Percentiles rank a stretch among this genome's conserved stretches.
These are phyloP conservation scores for Conus betulinus DNA, from an alignment of 1,140 invertebrate genomes.

Conservation along the genomic window DNA sequence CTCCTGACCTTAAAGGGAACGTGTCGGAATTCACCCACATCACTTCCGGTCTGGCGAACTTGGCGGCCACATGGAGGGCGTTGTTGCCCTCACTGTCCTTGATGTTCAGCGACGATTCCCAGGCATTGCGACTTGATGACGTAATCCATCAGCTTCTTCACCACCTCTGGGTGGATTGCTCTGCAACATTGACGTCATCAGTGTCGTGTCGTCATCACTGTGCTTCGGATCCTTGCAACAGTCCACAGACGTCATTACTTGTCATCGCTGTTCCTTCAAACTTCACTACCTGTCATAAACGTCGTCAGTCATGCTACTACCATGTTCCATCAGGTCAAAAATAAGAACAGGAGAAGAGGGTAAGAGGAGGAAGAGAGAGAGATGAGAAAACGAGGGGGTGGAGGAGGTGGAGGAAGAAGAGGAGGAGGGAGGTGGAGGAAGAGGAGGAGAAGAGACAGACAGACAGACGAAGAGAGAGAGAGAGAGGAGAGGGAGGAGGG, in stretches of 20 bases:
- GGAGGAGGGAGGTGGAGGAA: too few relatives aligned
- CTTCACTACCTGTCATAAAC: not conserved
- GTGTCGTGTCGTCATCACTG: not conserved
- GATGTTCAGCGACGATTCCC: constrained; percentile 66
- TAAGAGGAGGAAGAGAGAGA: too few relatives aligned
- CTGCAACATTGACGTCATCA: constrained; percentile 12
- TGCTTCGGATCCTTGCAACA: not conserved
- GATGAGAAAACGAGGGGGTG: too few relatives aligned
- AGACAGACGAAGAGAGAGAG: too few relatives aligned
- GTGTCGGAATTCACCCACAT: constrained; percentile 65
- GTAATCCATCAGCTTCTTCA: constrained; percentile 59
- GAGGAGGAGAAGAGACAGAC: too few relatives aligned
- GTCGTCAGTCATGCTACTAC: not conserved
- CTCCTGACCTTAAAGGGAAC: constrained; percentile 59
- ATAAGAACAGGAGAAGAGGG: too few relatives aligned
- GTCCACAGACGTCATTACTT: not conserved
- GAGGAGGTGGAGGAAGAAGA: too few relatives aligned
- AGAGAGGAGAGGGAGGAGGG: too few relatives aligned
- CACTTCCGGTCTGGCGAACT: constrained; percentile 64
- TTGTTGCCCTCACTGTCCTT: constrained; percentile 65
- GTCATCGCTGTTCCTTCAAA: not conserved
- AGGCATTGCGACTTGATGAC: constrained; percentile 67
- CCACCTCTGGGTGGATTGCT: constrained; percentile 56
- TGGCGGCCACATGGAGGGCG: constrained; percentile 66
- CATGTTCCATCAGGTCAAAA: too few relatives aligned